phyloP scores from a whole-genome alignment of 2,797 vertebrate species.

The Poeciliopsis paucimaculata region DNA sequence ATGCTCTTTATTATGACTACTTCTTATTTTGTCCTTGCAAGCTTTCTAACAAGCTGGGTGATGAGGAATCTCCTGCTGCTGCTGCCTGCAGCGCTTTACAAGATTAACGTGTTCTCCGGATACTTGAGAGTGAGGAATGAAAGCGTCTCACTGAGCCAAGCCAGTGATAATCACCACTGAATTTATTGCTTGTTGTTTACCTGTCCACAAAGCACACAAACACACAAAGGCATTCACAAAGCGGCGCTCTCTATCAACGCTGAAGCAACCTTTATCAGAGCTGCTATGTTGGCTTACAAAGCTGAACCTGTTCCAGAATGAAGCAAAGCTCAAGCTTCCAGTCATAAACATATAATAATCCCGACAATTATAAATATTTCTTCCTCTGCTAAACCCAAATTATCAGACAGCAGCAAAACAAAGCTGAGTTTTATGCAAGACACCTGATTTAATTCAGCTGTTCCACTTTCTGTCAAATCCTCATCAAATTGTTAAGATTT shows the following conservation, averaged over 20 bases:
- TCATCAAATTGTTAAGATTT: background rate
- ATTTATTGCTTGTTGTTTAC: constrained; percentile 70
- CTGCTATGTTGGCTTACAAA: constrained; percentile 9
- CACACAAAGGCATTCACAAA: constrained; percentile 13
- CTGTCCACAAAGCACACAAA: constrained; percentile 33
- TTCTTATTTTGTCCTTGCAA: background rate
- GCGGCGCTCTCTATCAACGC: constrained; percentile 24
- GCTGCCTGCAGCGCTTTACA: constrained; percentile 44
- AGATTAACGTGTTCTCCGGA: constrained; percentile 66
- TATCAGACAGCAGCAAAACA: background rate
- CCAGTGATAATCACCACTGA: constrained; percentile 62
- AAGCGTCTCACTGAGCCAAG: constrained; percentile 31
- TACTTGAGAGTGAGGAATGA: constrained; percentile 65
- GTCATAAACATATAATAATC: constrained; percentile 23
- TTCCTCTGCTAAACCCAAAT: background rate
- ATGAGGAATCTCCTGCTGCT: constrained; percentile 10
- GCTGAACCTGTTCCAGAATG: background rate
- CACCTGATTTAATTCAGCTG: background rate
- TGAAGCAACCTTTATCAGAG: constrained; percentile 18
- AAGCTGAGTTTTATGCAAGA: background rate
- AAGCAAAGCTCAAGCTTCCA: constrained; percentile 19
- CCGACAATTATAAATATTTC: constrained; percentile 9
- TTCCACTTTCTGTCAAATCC: too few relatives aligned
- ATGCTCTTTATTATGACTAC: background rate
- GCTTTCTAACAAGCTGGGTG: background rate